Evolutionary conservation across 2,888 invertebrate genomes (phyloP), one percentile per base, ranked within the genome.

Genomic region (Callinectes sapidus): DNA sequence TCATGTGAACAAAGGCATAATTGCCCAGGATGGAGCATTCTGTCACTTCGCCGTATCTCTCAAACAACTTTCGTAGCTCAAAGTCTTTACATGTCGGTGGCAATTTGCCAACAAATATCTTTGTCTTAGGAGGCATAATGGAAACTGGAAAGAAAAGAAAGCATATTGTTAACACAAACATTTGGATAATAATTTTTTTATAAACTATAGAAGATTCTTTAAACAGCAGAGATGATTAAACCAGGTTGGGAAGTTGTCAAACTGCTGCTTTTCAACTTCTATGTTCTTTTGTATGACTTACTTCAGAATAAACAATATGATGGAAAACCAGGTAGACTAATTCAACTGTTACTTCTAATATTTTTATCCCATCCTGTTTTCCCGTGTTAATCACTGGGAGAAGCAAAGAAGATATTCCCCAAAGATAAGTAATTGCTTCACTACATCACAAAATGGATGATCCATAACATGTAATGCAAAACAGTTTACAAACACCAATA

Each of bases 11-110:
- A 96, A 99, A 99, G 16, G 98, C 99, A 96, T 98, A 99, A 94
- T 98, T 97, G 96, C 98, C 98, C 96, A 99, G 97, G 93, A 99
- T 98, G 95, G 99, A 99, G 96, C 98, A 98, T 96, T 99, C 99
- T 32, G 98, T 98, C 10, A 99, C 98, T 92, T 97, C 97, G 87
- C 98, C 98, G 96, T 61, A 98, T 91, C 97, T 97, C 95, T 98
- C 97, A 96, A 99, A 99, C 90, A 98, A 96, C 95, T 97, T 97
- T 88, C 97, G 96, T 87, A 98, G 96, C 95, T 98, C 98, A 95
- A 98, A 97, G 92, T 97, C 97, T 95, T 97, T 97, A 95, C 98
- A 98, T 95, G 97, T 97, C 95, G 97, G 97, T 93, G 98, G 98
- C 95, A 99, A 96, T 96, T 98, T 98, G 95, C 99, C 99, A 95